Evolutionary conservation across 2,888 invertebrate species (phyloP).

Genomic region (Ectemnius lituratus): DNA sequence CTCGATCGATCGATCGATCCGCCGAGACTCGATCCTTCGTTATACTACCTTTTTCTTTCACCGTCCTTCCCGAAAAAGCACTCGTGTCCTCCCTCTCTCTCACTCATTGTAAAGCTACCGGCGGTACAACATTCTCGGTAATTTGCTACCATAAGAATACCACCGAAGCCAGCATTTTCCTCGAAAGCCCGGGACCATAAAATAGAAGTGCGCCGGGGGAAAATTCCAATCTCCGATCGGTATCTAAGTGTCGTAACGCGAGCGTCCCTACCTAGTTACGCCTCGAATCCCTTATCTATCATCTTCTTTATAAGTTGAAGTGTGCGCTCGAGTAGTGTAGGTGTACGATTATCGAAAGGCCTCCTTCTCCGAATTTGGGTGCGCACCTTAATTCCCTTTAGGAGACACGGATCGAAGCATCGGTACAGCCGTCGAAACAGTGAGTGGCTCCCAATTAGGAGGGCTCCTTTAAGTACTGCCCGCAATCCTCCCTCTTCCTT

Average conservation of each 20-base stretch:
- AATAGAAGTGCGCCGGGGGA: neutral
- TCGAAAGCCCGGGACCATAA: too few relatives aligned
- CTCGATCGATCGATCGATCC: neutral
- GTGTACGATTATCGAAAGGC: conserved; percentile 32
- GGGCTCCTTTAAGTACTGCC: conserved; percentile 69
- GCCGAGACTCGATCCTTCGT: neutral
- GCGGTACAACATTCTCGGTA: too few relatives aligned
- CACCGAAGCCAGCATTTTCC: too few relatives aligned
- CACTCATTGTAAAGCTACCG: too few relatives aligned
- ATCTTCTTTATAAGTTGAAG: neutral
- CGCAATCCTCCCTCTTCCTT: conserved; percentile 47
- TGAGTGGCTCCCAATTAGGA: conserved; percentile 77
- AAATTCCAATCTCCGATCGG: conserved; percentile 6
- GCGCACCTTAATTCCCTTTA: conserved; percentile 44
- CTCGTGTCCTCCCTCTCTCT: neutral
- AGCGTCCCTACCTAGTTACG: neutral
- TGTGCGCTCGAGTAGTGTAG: conserved; percentile 5
- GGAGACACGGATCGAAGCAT: conserved; percentile 59
- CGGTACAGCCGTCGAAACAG: conserved; percentile 69
- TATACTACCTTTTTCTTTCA: neutral
- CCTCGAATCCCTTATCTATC: neutral
- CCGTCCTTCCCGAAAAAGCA: neutral
- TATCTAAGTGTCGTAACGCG: neutral
- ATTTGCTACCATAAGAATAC: too few relatives aligned
- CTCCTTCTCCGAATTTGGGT: conserved; percentile 47